These are phyloP conservation scores for Archocentrus centrarchus DNA, from an alignment of 2,113 vertebrate species.

Conservation along the genomic window DNA sequence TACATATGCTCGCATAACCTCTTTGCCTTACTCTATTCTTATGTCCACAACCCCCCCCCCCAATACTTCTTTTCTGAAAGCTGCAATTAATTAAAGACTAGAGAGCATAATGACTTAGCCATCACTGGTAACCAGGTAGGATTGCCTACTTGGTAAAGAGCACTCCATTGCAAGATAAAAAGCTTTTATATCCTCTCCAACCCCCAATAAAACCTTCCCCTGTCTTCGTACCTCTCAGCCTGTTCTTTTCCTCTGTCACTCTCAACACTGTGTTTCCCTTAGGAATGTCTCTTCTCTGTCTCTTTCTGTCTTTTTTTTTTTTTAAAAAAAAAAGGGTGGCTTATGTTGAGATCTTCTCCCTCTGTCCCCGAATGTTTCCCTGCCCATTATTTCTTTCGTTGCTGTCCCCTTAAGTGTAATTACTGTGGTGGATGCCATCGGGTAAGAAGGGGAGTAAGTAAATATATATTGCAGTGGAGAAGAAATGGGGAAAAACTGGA, in stretches of 20 bases:
- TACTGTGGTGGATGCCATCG: constrained; percentile 44
- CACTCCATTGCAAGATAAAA: constrained; percentile 14
- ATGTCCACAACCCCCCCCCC: too few relatives aligned
- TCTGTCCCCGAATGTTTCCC: neutral
- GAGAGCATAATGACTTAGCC: constrained; percentile 11
- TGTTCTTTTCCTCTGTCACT: constrained; percentile 31
- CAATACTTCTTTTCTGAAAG: constrained; percentile 6
- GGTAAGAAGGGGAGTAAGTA: neutral
- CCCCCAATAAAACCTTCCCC: neutral
- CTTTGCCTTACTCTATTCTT: neutral
- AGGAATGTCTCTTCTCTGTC: neutral
- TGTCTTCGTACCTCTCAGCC: neutral
- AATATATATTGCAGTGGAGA: neutral
- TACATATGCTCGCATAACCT: neutral
- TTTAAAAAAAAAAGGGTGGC: neutral
- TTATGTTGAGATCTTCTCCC: constrained; percentile 26
- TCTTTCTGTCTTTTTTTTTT: constrained; percentile 9
- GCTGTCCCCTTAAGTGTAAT: constrained; percentile 41
- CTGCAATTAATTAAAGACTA: constrained; percentile 38
- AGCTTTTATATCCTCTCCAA: neutral
- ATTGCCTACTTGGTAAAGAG: constrained; percentile 18
- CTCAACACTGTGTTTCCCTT: constrained; percentile 13
- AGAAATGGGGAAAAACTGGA: neutral
- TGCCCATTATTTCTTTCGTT: constrained; percentile 6
- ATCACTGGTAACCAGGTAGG: constrained; percentile 24